A percentile compares a stretch with the other conserved stretches of the same genome.
phyloP scores from a whole-genome alignment of 2,888 invertebrate species.

The Parapristionchus giblindavisi region DNA sequence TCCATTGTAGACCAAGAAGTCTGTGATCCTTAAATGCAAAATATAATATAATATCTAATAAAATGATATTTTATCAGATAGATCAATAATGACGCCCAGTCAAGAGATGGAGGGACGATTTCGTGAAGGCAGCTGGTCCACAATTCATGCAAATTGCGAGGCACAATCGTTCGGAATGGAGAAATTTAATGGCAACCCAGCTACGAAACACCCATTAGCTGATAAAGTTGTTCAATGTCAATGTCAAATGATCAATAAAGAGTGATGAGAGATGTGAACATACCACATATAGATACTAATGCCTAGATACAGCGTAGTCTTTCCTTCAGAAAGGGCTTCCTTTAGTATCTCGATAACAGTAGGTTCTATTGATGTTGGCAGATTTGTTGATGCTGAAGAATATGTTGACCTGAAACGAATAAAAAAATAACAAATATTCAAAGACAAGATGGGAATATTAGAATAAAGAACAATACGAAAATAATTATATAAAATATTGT shows the following conservation, averaged over 20 bases:
- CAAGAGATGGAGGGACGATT: no score
- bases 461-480: neutral
- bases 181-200: no score
- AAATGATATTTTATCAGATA: neutral
- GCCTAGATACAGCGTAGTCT: constrained; percentile 15
- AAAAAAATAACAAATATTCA: no score
- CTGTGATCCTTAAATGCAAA: constrained; percentile 31
- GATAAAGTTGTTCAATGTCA: no score
- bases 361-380: neutral
- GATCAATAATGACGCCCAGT: no score
- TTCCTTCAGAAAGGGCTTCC: constrained; percentile 11
- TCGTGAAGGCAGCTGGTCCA: no score
- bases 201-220: no score
- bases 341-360: constrained; percentile 2
- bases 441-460: no score
- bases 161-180: no score
- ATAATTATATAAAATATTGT: neutral
- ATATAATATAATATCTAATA: neutral
- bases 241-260: neutral
- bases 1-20: constrained; percentile 38
- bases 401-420: constrained; percentile 22
- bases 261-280: neutral
- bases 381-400: neutral
- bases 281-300: constrained; percentile 33
- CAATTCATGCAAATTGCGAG: no score